phyloP scores from a whole-genome alignment of 2,888 invertebrate species.

The Andrena fulva region DNA sequence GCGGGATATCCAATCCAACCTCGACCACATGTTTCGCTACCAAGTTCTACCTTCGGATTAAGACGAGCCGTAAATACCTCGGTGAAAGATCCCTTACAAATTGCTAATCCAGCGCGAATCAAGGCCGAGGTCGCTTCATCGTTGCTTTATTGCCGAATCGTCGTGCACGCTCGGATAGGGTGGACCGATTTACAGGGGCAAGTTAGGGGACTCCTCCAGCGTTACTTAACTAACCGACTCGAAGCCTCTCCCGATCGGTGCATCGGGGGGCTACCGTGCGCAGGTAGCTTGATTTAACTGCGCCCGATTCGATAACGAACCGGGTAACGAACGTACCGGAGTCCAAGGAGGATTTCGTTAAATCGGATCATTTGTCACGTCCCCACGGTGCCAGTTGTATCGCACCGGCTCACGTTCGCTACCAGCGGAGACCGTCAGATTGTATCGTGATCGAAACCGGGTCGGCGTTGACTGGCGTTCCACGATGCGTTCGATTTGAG shows the following conservation, averaged over 20 bases:
- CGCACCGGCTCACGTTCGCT: slow-evolving; percentile 50
- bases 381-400: slow-evolving; percentile 51
- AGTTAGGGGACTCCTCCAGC: slow-evolving; percentile 38
- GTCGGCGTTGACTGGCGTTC: slow-evolving; percentile 73
- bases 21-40: not conserved
- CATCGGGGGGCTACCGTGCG: slow-evolving; percentile 25
- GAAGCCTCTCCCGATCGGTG: slow-evolving; percentile 23
- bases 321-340: slow-evolving; percentile 64
- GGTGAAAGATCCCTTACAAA: slow-evolving; percentile 42
- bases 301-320: slow-evolving; percentile 62
- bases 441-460: slow-evolving; percentile 68
- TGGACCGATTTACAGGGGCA: slow-evolving; percentile 54
- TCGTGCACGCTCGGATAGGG: slow-evolving; percentile 22
- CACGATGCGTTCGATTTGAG: slow-evolving; percentile 59
- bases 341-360: slow-evolving; percentile 68
- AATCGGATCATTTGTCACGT: slow-evolving; percentile 77
- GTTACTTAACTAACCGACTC: slow-evolving; percentile 55
- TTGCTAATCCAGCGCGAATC: slow-evolving; percentile 55
- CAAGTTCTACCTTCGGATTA: slow-evolving; percentile 14
- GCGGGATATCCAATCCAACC: not conserved
- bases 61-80: slow-evolving; percentile 30
- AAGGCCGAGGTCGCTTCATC: slow-evolving; percentile 32
- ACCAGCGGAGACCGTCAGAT: slow-evolving; percentile 70
- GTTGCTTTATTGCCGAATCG: slow-evolving; percentile 42
- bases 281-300: slow-evolving; percentile 64